Percentiles rank a stretch among this genome's conserved stretches.
Evolutionary conservation across 2,113 vertebrate genomes (phyloP).

Genomic region (Tenrec ecaudatus): DNA sequence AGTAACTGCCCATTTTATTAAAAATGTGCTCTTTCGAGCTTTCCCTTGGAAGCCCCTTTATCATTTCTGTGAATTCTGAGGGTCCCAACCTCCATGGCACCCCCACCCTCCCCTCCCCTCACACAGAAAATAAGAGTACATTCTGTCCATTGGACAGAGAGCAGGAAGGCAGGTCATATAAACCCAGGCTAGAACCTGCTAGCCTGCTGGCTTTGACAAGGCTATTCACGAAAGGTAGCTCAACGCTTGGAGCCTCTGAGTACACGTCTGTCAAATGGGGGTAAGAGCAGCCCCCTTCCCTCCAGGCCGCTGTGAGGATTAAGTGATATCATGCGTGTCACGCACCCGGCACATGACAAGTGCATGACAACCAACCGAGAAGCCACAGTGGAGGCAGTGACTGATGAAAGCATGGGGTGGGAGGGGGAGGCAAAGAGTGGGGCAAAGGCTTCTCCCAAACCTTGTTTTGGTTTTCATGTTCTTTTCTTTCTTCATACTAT

Average conservation of each 20-base stretch:
- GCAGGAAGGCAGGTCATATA: background rate
- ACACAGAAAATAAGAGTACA: slow-evolving; percentile 40
- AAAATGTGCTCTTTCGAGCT: slow-evolving; percentile 86
- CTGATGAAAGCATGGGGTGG: too few species aligned
- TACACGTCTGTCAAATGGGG: too few species aligned
- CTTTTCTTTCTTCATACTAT: background rate
- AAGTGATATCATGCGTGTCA: background rate
- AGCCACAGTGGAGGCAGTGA: background rate
- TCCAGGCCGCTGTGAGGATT: background rate
- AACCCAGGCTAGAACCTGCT: background rate
- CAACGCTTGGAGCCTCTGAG: too few species aligned
- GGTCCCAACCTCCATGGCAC: slow-evolving; percentile 8
- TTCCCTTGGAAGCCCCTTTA: slow-evolving; percentile 80
- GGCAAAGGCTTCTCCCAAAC: background rate
- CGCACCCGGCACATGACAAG: background rate
- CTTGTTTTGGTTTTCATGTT: background rate
- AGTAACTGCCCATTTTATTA: slow-evolving; percentile 87
- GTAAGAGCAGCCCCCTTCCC: background rate
- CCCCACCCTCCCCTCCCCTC: background rate
- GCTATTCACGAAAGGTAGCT: background rate
- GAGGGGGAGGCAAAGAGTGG: too few species aligned
- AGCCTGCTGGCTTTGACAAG: background rate
- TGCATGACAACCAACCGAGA: background rate
- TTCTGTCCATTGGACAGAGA: background rate
- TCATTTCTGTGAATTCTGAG: slow-evolving; percentile 57